Percentiles rank a stretch among this genome's conserved stretches.
phyloP scores from a whole-genome alignment of 2,797 vertebrate genomes.

The Spea hammondii region DNA sequence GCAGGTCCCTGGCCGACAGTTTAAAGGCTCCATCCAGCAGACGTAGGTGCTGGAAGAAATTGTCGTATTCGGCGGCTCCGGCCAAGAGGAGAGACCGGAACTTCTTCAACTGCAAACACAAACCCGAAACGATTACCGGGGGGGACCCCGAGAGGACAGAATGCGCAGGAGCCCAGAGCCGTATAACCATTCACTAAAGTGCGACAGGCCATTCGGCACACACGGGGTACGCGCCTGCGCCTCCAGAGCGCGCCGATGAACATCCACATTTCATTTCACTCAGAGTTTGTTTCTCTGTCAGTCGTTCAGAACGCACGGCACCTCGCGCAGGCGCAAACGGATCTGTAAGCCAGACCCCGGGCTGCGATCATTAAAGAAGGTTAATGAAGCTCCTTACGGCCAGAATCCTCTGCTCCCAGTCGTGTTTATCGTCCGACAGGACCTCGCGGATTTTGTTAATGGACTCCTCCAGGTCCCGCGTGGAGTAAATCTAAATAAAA shows the following conservation, averaged over 20 bases:
- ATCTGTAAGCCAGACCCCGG: too few relatives aligned
- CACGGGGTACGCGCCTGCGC: background rate
- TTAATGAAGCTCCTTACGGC: conserved; percentile 76
- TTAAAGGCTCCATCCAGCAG: conserved; percentile 90
- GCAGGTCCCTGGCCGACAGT: conserved; percentile 91
- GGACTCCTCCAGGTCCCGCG: conserved; percentile 91
- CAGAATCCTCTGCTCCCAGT: conserved; percentile 93
- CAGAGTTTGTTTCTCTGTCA: too few relatives aligned
- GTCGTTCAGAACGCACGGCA: too few relatives aligned
- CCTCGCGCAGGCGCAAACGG: too few relatives aligned
- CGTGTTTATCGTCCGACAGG: conserved; percentile 93
- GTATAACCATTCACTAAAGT: too few relatives aligned
- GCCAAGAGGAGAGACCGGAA: conserved; percentile 89
- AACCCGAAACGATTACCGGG: background rate
- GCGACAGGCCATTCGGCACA: background rate
- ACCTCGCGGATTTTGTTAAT: conserved; percentile 91
- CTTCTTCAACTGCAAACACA: conserved; percentile 83
- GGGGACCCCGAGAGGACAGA: too few relatives aligned
- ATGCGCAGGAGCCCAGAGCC: too few relatives aligned
- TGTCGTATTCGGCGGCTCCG: conserved; percentile 87
- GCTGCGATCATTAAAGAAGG: background rate
- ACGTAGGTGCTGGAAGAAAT: conserved; percentile 90
- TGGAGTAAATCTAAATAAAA: conserved; percentile 85
- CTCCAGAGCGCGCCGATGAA: too few relatives aligned
- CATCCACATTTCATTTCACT: too few relatives aligned